phyloP scores from a whole-genome alignment of 2,888 invertebrate species.

The Lasioglossum marginatum region DNA sequence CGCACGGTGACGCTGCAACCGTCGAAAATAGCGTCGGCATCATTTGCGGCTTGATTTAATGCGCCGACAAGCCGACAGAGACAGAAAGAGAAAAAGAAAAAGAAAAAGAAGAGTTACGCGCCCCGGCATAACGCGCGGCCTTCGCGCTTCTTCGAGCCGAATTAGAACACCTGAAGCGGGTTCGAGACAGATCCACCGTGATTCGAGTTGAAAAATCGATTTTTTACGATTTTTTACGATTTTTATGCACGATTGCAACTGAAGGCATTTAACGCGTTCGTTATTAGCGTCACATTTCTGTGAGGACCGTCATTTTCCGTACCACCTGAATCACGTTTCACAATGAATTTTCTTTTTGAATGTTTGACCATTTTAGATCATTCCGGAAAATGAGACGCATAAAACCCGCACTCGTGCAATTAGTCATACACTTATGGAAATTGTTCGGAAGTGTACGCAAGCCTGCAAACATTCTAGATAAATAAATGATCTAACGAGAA shows the following conservation, averaged over 20 bases:
- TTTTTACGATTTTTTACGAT: conserved; percentile 8
- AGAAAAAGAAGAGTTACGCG: conserved; percentile 36
- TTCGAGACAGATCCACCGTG: conserved; percentile 27
- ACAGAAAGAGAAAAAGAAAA: conserved; percentile 8
- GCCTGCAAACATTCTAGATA: conserved; percentile 30
- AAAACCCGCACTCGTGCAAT: not conserved
- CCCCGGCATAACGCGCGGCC: conserved; percentile 19
- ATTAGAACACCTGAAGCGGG: conserved; percentile 45
- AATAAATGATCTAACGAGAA: conserved; percentile 39
- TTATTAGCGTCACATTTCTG: too few relatives aligned
- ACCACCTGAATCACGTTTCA: too few relatives aligned
- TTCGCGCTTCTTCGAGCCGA: conserved; percentile 44
- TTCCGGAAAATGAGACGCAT: not conserved
- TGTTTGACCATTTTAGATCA: not conserved
- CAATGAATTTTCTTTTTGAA: not conserved
- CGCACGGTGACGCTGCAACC: conserved; percentile 58
- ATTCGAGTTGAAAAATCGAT: not conserved
- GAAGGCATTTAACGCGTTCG: too few relatives aligned
- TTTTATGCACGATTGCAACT: not conserved
- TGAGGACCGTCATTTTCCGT: too few relatives aligned
- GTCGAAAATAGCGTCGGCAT: conserved; percentile 68
- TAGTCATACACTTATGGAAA: not conserved
- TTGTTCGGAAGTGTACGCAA: conserved; percentile 13
- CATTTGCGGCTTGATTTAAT: conserved; percentile 53
- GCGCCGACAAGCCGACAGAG: conserved; percentile 36